Evolutionary conservation across 1,140 invertebrate species (phyloP), one percentile per base, ranked within the genome.

Genomic region (Cydia splendana): DNA sequence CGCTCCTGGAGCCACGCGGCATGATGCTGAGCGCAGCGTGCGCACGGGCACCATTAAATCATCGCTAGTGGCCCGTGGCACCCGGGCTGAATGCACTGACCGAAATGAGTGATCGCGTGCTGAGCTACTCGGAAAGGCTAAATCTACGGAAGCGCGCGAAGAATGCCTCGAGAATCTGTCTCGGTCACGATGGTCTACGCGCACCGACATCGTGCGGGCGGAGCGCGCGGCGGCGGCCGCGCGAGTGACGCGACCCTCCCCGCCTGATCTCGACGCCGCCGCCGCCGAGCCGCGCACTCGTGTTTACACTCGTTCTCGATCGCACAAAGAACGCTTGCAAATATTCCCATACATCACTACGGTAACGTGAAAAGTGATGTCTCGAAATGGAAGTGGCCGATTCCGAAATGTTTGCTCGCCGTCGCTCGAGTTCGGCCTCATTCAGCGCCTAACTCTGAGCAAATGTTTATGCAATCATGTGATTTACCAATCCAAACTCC

Each of bases 61-160:
- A 87, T 93, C 91, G 87, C 90, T 91, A 67, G 89, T 82, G 51
- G 84, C 85, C 74, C 90, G 87, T 75, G 89, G 87, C 76, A 92
- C 91, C 75, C 91, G 90, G 53, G 86, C 89, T 78, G 91, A 91
- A 69, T 91, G 90, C 79, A 91, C 89, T 28, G 91, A 93, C 18
- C 90, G 86, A 73, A 93, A 90, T 4, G 90, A 91, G 78, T 93
- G 91, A 51, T 91, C 91, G 10, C 90, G 84, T 53, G 86, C 84
- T 9, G 91, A 91, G 28, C 88, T 84, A 76, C 90, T 89, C 38
- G 91, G 90, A 73, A 87, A 93, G 24, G 89, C 88, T 20, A 91
- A 82, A 77, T 93, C 91, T 24, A 92, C 91, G 15, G 90, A 91
- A 84, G 91, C 90, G 85, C 90, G 90, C 79, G 91, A 93, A 84